phyloP scores from a whole-genome alignment of 2,113 vertebrate genomes.

The Vanacampus margaritifer region DNA sequence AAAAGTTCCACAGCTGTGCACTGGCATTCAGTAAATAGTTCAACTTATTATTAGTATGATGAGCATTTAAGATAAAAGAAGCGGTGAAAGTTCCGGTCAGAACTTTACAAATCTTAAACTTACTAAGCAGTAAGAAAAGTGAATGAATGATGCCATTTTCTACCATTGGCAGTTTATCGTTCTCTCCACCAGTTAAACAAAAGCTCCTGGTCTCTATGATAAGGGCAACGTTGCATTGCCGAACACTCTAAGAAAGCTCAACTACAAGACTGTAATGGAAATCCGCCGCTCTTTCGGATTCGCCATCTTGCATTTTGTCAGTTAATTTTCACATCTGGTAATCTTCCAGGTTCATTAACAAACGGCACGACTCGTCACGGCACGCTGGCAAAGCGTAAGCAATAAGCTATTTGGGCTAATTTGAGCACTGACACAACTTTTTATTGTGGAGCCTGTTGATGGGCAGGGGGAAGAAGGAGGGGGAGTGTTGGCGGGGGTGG shows the following conservation, averaged over 20 bases:
- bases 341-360: conserved; percentile 70
- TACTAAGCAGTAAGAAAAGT: too few species aligned
- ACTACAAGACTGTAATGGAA: background rate
- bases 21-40: too few species aligned
- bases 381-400: conserved; percentile 65
- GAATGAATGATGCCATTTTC: background rate
- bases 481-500: conserved; percentile 63
- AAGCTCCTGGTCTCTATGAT: conserved; percentile 4
- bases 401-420: conserved; percentile 72
- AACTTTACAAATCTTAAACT: too few species aligned
- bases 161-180: background rate
- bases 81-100: too few species aligned
- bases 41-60: too few species aligned
- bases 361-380: conserved; percentile 1
- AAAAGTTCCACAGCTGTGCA: too few species aligned
- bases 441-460: conserved; percentile 64
- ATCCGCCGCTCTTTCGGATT: background rate
- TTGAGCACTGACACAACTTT: conserved; percentile 68
- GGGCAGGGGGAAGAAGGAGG: conserved; percentile 11
- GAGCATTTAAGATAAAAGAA: too few species aligned
- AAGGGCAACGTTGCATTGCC: conserved; percentile 15
- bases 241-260: background rate
- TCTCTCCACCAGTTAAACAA: background rate
- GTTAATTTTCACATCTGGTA: conserved; percentile 69
- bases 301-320: conserved; percentile 25